Evolutionary conservation across 2,797 vertebrate genomes (phyloP).

Genomic region (Poecilia wingei): DNA sequence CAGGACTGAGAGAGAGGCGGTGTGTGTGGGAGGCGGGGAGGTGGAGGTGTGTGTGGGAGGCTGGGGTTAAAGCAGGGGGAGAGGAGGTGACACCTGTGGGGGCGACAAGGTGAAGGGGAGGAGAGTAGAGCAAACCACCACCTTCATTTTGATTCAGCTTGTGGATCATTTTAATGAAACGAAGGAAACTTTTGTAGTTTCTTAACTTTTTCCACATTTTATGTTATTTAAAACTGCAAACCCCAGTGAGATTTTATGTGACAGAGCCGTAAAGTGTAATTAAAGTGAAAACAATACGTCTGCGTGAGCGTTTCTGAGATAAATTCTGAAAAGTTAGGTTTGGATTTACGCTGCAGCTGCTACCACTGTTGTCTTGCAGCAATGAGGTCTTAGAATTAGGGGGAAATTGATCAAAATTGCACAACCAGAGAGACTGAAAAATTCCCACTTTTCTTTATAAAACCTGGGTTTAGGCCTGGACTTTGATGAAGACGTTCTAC

Average conservation of each 20-base stretch:
- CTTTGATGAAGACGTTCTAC: not conserved
- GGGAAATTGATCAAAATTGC: not conserved
- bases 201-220: not conserved
- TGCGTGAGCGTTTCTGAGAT: not conserved
- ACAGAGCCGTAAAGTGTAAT: not conserved
- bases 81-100: constrained; percentile 37
- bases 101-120: constrained; percentile 12
- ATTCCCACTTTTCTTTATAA: not conserved
- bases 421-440: not conserved
- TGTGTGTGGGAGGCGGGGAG: constrained; percentile 27
- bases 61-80: constrained; percentile 15
- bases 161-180: not conserved
- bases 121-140: constrained; percentile 11
- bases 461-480: not conserved
- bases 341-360: not conserved
- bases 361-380: no score
- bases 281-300: not conserved
- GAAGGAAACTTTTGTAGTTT: not conserved
- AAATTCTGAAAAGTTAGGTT: not conserved
- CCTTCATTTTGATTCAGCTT: not conserved
- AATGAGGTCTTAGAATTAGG: not conserved
- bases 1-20: constrained; percentile 57
- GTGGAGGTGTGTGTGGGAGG: constrained; percentile 1
- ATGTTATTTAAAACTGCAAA: not conserved
- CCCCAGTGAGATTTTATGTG: not conserved